Percentiles rank a stretch among this genome's conserved stretches.
phyloP scores from a whole-genome alignment of 2,888 invertebrate species.

The Polydesmus complanatus region DNA sequence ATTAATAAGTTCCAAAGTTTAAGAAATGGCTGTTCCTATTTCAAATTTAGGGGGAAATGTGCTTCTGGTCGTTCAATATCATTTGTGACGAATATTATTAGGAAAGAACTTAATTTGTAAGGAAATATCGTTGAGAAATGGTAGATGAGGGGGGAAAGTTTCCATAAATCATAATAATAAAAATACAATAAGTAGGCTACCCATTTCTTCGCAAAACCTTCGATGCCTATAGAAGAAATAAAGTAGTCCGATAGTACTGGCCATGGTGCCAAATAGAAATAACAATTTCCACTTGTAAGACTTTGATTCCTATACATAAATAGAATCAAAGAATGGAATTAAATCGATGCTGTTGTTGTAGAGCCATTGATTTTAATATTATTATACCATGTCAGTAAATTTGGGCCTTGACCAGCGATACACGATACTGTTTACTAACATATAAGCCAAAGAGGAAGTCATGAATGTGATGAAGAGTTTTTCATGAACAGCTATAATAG shows the following conservation, averaged over 20 bases:
- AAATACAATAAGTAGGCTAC: slow-evolving; percentile 45
- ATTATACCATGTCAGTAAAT: slow-evolving; percentile 4
- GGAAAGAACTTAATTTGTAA: too few species aligned
- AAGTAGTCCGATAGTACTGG: slow-evolving; percentile 66
- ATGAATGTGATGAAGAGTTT: slow-evolving; percentile 84
- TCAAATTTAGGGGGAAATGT: too few species aligned
- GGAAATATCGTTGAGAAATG: too few species aligned
- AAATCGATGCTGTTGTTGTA: neutral
- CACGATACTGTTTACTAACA: slow-evolving; percentile 39
- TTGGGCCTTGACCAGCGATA: slow-evolving; percentile 16
- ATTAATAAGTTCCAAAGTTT: too few species aligned
- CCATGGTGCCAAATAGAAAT: slow-evolving; percentile 58
- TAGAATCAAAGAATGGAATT: slow-evolving; percentile 1
- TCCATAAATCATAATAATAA: too few species aligned
- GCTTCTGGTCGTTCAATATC: too few species aligned
- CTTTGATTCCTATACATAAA: slow-evolving; percentile 26
- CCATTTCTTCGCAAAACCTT: slow-evolving; percentile 73
- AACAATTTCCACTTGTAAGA: slow-evolving; percentile 48
- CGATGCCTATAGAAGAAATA: slow-evolving; percentile 81
- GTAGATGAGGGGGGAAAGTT: too few species aligned
- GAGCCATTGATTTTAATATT: neutral
- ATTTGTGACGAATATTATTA: too few species aligned
- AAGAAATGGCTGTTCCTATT: too few species aligned
- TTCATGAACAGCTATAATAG: slow-evolving; percentile 61
- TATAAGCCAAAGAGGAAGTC: slow-evolving; percentile 66